phyloP scores from a whole-genome alignment of 2,113 vertebrate species.

The Podilymbus podiceps region DNA sequence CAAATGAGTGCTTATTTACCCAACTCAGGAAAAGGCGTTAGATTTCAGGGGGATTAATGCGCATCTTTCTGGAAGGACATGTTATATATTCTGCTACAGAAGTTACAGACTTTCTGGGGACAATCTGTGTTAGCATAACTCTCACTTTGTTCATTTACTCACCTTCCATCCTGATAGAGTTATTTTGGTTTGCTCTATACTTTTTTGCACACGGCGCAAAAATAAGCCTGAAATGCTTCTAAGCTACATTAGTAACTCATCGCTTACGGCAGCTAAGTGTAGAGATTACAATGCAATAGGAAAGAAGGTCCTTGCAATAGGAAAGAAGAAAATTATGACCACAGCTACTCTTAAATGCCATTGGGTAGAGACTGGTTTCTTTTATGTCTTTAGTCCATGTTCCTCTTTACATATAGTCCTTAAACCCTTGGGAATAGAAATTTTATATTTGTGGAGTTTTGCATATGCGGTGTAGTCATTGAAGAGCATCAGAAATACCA shows the following conservation, averaged over 20 bases:
- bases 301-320: background rate
- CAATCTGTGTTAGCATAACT: background rate
- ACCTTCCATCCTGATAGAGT: background rate
- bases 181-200: background rate
- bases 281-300: background rate
- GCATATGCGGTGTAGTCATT: background rate
- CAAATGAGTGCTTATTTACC: background rate
- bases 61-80: background rate
- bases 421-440: background rate
- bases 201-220: background rate
- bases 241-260: background rate
- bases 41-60: background rate
- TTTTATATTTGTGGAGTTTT: background rate
- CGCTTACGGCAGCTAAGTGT: background rate
- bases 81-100: background rate
- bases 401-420: background rate
- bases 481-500: background rate
- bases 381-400: background rate
- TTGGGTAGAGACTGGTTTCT: background rate
- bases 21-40: background rate
- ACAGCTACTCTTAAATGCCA: background rate
- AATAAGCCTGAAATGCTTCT: background rate
- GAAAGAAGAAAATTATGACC: background rate
- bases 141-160: background rate
- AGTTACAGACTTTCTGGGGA: background rate